These are phyloP conservation scores for Solenopsis invicta DNA, from an alignment of 1,140 invertebrate species.

Conservation along the genomic window DNA sequence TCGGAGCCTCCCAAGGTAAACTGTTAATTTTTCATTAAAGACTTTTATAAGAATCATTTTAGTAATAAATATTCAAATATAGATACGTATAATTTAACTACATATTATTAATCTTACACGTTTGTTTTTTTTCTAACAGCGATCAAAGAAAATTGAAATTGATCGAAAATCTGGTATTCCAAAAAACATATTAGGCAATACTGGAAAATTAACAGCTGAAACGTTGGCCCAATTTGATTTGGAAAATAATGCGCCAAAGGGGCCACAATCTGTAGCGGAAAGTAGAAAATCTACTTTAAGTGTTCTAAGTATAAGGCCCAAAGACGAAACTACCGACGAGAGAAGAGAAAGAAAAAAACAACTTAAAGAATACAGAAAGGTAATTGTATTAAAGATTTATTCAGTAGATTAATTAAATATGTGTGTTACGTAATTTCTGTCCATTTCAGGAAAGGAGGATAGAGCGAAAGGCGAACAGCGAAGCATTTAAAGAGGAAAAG, in stretches of 20 bases:
- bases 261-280: slow-evolving; percentile 88
- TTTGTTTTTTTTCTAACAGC: slow-evolving; percentile 80
- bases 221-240: slow-evolving; percentile 90
- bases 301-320: slow-evolving; percentile 91
- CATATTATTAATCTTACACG: slow-evolving; percentile 4
- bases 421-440: slow-evolving; percentile 38
- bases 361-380: slow-evolving; percentile 93
- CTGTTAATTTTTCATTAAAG: slow-evolving; percentile 45
- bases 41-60: slow-evolving; percentile 27
- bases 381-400: slow-evolving; percentile 73
- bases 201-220: slow-evolving; percentile 90
- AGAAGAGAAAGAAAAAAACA: slow-evolving; percentile 93
- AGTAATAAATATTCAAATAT: slow-evolving; percentile 79
- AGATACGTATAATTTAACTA: slow-evolving; percentile 88
- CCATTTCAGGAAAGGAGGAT: slow-evolving; percentile 91
- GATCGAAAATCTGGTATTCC: slow-evolving; percentile 92
- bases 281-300: slow-evolving; percentile 91
- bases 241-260: slow-evolving; percentile 84
- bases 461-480: slow-evolving; percentile 95
- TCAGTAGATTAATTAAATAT: not conserved
- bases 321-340: slow-evolving; percentile 94
- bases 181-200: slow-evolving; percentile 88
- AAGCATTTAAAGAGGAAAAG: slow-evolving; percentile 96
- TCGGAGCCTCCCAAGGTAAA: slow-evolving; percentile 90
- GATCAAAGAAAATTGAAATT: slow-evolving; percentile 90